Conservation (phyloP, 2,888 invertebrate genomes). For the Ametastegia equiseti region DNA sequence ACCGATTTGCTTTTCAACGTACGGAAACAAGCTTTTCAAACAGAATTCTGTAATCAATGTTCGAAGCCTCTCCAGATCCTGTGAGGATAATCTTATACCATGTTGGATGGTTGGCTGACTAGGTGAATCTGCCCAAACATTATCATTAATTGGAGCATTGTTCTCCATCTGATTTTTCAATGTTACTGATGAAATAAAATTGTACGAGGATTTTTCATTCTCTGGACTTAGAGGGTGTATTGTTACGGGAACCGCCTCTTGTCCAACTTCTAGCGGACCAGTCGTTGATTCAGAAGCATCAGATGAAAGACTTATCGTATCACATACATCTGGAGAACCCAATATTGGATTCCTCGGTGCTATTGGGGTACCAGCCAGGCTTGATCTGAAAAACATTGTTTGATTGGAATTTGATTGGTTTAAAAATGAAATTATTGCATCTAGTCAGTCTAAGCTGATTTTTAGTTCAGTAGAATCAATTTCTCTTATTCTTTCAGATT, state of each 20-base stretch:
- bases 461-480: too few species aligned
- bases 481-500: too few species aligned
- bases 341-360: conserved; percentile 65
- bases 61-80: conserved; percentile 91
- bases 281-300: conserved; percentile 65
- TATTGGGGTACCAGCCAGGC: conserved; percentile 71
- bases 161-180: conserved; percentile 51
- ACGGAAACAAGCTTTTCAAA: conserved; percentile 90
- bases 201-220: conserved; percentile 75
- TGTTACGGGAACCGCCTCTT: conserved; percentile 77
- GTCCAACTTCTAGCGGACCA: conserved; percentile 76
- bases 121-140: conserved; percentile 80
- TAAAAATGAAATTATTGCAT: neutral
- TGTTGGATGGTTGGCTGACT: conserved; percentile 80
- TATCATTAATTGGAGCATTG: conserved; percentile 75
- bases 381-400: conserved; percentile 61
- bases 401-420: neutral
- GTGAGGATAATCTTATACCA: conserved; percentile 86
- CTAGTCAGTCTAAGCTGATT: neutral
- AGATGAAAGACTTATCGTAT: conserved; percentile 66
- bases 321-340: conserved; percentile 67
- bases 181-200: conserved; percentile 51
- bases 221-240: conserved; percentile 88
- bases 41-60: conserved; percentile 93
- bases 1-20: conserved; percentile 92